A percentile compares a stretch with the other conserved stretches of the same genome.
phyloP scores from a whole-genome alignment of 2,888 invertebrate genomes.

The Mythimna impura region DNA sequence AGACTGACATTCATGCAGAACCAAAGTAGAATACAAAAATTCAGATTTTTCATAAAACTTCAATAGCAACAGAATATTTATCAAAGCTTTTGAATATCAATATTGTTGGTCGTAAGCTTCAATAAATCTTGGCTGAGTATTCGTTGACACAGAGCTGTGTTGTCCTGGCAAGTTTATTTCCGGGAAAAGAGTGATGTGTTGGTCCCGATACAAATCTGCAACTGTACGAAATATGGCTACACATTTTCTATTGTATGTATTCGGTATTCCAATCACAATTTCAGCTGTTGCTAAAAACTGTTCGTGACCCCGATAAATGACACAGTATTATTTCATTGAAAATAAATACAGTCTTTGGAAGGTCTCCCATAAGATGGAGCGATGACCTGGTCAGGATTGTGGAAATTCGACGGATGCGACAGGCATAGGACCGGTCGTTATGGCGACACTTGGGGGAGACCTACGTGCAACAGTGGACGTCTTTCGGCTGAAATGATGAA shows the following conservation, averaged over 20 bases:
- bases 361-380: too few species aligned
- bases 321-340: neutral
- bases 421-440: too few species aligned
- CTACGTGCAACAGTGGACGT: too few species aligned
- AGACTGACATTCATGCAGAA: neutral
- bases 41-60: slow-evolving; percentile 42
- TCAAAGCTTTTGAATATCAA: slow-evolving; percentile 69
- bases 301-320: neutral
- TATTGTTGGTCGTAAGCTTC: slow-evolving; percentile 62
- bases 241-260: slow-evolving; percentile 42
- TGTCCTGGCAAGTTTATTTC: slow-evolving; percentile 74
- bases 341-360: too few species aligned
- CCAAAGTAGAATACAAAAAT: slow-evolving; percentile 6
- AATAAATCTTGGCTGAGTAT: slow-evolving; percentile 74
- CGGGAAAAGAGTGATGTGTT: slow-evolving; percentile 68
- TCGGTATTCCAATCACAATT: slow-evolving; percentile 33
- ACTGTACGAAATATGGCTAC: slow-evolving; percentile 61
- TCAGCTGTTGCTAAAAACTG: slow-evolving; percentile 5
- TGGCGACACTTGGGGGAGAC: too few species aligned
- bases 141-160: slow-evolving; percentile 72
- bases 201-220: slow-evolving; percentile 69
- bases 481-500: too few species aligned
- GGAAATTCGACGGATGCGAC: too few species aligned
- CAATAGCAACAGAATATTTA: slow-evolving; percentile 60
- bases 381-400: too few species aligned